phyloP scores from a whole-genome alignment of 2,888 invertebrate species.

The Platycheirus rosarum region DNA sequence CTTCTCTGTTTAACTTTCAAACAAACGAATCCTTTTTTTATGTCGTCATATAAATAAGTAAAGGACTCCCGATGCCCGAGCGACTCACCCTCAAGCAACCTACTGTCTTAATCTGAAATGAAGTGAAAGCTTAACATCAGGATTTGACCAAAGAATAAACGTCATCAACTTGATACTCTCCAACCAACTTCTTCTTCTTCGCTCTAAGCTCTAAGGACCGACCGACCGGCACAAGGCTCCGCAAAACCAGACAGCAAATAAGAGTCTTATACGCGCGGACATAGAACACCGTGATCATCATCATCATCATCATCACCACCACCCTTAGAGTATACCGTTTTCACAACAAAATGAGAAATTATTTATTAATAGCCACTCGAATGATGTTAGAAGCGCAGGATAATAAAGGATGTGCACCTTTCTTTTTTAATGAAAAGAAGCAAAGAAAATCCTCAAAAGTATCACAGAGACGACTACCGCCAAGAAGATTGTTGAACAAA shows the following conservation, averaged over 20 bases:
- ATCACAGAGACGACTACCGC: slow-evolving; percentile 1
- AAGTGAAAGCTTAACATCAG: slow-evolving; percentile 73
- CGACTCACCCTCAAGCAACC: slow-evolving; percentile 15
- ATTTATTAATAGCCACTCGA: slow-evolving; percentile 74
- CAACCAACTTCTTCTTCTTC: slow-evolving; percentile 1
- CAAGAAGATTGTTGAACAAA: slow-evolving; percentile 5
- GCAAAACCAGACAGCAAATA: slow-evolving; percentile 67
- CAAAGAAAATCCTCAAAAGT: slow-evolving; percentile 52
- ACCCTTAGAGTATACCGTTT: slow-evolving; percentile 20
- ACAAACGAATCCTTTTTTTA: slow-evolving; percentile 41
- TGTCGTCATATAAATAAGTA: slow-evolving; percentile 49
- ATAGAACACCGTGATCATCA: slow-evolving; percentile 30
- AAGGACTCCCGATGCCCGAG: slow-evolving; percentile 1
- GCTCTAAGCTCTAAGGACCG: slow-evolving; percentile 59
- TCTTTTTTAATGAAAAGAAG: slow-evolving; percentile 42
- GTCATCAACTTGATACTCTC: slow-evolving; percentile 60
- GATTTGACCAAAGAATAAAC: slow-evolving; percentile 73
- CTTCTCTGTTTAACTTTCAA: slow-evolving; percentile 48
- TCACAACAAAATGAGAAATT: slow-evolving; percentile 72
- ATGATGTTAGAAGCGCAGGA: slow-evolving; percentile 69
- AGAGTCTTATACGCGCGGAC: slow-evolving; percentile 61
- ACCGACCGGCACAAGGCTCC: slow-evolving; percentile 39
- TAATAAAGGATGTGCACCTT: slow-evolving; percentile 69
- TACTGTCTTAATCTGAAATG: slow-evolving; percentile 70
- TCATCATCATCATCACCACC: slow-evolving; percentile 20